Percentiles rank a stretch among this genome's conserved stretches.
Evolutionary conservation across 1,140 invertebrate species (phyloP).

Genomic region (Sitophilus oryzae): DNA sequence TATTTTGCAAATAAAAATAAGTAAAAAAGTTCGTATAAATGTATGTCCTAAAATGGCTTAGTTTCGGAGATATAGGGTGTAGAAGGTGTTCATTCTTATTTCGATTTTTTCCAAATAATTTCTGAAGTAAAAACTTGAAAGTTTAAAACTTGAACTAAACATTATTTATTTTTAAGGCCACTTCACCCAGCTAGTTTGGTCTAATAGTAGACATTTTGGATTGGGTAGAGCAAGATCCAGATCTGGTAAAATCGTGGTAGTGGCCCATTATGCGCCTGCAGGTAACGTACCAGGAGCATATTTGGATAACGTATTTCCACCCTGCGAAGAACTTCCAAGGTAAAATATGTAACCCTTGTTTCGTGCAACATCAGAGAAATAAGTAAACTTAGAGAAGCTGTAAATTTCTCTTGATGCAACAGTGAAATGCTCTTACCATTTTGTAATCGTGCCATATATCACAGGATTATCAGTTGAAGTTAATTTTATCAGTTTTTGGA

Average conservation of each 20-base stretch:
- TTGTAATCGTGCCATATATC: too few relatives aligned
- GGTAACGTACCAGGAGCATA: slow-evolving; percentile 74
- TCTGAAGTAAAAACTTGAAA: too few relatives aligned
- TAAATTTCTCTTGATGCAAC: not conserved
- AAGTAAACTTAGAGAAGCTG: not conserved
- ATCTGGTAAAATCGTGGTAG: slow-evolving; percentile 70
- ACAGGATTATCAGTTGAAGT: too few relatives aligned
- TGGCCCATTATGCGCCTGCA: slow-evolving; percentile 72
- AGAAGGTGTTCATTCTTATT: not conserved
- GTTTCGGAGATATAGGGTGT: not conserved
- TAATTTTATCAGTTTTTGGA: too few relatives aligned
- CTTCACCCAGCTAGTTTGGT: slow-evolving; percentile 90
- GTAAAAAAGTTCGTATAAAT: too few relatives aligned
- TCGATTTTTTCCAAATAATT: too few relatives aligned
- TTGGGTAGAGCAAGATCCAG: slow-evolving; percentile 72
- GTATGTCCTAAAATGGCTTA: too few relatives aligned
- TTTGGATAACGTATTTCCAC: slow-evolving; percentile 69
- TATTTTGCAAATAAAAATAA: too few relatives aligned
- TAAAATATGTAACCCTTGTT: slow-evolving; percentile 6
- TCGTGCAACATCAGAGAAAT: not conserved
- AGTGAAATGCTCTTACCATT: too few relatives aligned
- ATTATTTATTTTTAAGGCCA: slow-evolving; percentile 56
- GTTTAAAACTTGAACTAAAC: too few relatives aligned
- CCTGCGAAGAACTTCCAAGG: slow-evolving; percentile 38
- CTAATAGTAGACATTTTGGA: slow-evolving; percentile 68